These are phyloP conservation scores for Pseudolaguvia tuberculata DNA, from an alignment of 2,113 vertebrate genomes.

Conservation along the genomic window DNA sequence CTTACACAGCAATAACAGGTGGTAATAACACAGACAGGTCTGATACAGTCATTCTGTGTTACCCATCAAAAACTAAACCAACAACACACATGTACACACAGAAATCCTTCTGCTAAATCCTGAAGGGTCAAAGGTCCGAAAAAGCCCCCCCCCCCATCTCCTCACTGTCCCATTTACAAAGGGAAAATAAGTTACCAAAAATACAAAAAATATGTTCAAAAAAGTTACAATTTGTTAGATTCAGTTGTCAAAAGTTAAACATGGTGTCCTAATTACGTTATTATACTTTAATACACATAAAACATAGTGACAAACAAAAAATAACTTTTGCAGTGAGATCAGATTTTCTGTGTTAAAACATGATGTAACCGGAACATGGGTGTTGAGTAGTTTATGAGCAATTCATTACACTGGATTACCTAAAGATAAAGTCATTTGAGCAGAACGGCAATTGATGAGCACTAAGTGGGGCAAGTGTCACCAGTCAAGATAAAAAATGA, in stretches of 20 bases:
- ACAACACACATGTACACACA: no score
- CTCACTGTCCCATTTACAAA: no score
- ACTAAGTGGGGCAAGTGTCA: not conserved
- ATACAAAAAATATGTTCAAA: no score
- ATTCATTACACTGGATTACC: not conserved
- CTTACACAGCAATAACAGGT: no score
- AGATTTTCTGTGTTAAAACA: not conserved
- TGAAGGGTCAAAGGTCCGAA: no score
- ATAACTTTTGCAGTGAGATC: not conserved
- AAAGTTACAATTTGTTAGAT: not conserved
- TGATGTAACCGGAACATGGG: not conserved
- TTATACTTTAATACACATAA: not conserved
- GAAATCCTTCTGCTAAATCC: no score
- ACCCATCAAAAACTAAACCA: no score
- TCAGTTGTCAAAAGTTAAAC: not conserved
- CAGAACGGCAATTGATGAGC: not conserved
- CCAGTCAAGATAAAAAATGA: not conserved
- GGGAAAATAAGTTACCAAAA: no score
- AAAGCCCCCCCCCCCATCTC: no score
- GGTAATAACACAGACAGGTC: no score
- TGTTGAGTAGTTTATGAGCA: not conserved
- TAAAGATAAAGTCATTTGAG: no score
- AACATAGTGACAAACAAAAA: not conserved
- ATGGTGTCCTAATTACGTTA: not conserved
- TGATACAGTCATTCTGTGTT: no score